Evolutionary conservation across 1,140 invertebrate genomes (phyloP), one percentile per base, ranked within the genome.

Genomic region (Lepidurus apus): DNA sequence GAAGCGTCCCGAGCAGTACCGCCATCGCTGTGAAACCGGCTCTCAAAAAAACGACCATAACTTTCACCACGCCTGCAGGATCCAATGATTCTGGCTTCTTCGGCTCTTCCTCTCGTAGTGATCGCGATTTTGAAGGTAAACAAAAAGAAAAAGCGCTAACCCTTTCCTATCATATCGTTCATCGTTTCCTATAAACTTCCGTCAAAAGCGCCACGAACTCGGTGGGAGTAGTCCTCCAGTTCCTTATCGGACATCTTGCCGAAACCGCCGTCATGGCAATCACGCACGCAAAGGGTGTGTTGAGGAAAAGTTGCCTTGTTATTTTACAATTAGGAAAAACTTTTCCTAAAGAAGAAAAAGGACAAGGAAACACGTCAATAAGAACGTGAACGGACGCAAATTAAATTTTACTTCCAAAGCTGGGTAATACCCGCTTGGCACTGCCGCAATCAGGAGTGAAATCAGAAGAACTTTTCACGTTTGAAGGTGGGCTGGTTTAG

Each of bases 41-140:
- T 17, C 43, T 79, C 24, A 79, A 79, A 44, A 73, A 79, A 45
- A 75, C 78, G 7, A 42, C 53, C 9, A 74, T 42, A 21, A 42
- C 74, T 34, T 77, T 45, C 34, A 53, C 76, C 17, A 44, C 78
- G 26, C 73, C 73, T 45, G 74, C 78, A 21, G 78, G 78, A 79
- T 79, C 78, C 13, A 79, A 74, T 43, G 78, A 79, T 75, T 79
- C 78, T 11, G 78, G 78, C 43, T 79, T 79, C 74, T 74, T 44
- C 34, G 78, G 78, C 73, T 79, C 73, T 17, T 73, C 78, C 21
- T 79, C 75, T 24, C 43, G 42, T 44, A 44, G 44, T 43, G 75
- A 79, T 44, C 43, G 75, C 74, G 78, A 65, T 17, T 65, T 9
- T 21, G 53, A 11, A 7, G 53, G 53, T 65, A 65, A 65, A 65